phyloP scores from a whole-genome alignment of 2,113 vertebrate species.

The Electrona antarctica region DNA sequence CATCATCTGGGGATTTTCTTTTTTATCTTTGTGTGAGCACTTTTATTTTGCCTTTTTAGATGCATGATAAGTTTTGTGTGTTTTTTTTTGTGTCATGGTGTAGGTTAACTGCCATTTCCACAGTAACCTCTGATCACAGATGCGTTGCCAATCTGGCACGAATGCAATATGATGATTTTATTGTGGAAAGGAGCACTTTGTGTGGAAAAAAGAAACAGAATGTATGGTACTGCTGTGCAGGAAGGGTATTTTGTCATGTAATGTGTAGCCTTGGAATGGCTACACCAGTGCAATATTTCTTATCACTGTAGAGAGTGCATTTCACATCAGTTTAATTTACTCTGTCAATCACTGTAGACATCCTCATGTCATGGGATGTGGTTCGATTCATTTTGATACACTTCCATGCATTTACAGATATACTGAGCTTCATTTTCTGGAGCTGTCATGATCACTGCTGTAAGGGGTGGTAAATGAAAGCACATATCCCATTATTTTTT shows the following conservation, averaged over 20 bases:
- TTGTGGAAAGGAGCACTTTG: constrained; percentile 31
- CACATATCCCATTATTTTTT: constrained; percentile 59
- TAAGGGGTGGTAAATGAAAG: constrained; percentile 37
- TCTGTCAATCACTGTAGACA: constrained; percentile 5
- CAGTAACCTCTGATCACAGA: constrained; percentile 22
- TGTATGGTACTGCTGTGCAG: constrained; percentile 24
- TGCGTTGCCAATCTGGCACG: neutral
- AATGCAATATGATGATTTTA: constrained; percentile 48
- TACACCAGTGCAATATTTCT: constrained; percentile 68
- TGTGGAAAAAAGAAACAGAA: constrained; percentile 25
- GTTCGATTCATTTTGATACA: constrained; percentile 12
- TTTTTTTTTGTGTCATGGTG: constrained; percentile 4
- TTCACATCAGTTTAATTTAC: constrained; percentile 17
- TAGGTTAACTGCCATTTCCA: constrained; percentile 27
- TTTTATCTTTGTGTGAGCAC: constrained; percentile 4
- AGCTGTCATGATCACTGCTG: constrained; percentile 62
- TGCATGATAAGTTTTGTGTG: constrained; percentile 20
- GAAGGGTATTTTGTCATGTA: constrained; percentile 15
- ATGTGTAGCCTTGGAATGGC: constrained; percentile 36
- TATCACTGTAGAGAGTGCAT: constrained; percentile 58
- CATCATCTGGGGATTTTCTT: neutral
- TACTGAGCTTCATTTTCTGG: constrained; percentile 68
- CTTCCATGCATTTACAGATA: constrained; percentile 37
- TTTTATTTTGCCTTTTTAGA: constrained; percentile 50
- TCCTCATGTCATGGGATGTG: constrained; percentile 27